Conservation (phyloP, 2,888 invertebrate species). For the Nemotelus nigrinus region DNA sequence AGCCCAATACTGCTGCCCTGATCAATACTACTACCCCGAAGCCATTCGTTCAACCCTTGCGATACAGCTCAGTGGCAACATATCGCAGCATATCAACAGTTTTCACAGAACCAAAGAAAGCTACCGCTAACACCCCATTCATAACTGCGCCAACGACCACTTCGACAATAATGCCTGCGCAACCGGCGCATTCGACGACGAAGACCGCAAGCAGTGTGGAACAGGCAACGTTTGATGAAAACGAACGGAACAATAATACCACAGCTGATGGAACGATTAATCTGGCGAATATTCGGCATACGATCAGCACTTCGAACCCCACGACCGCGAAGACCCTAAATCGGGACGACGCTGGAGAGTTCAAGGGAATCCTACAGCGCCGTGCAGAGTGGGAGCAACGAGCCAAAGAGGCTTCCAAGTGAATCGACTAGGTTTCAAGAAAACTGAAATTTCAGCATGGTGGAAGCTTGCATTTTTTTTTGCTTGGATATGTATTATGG, state of each 20-base stretch:
- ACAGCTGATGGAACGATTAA: slow-evolving; percentile 45
- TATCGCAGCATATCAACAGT: slow-evolving; percentile 43
- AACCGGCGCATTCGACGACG: slow-evolving; percentile 42
- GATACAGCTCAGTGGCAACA: slow-evolving; percentile 45
- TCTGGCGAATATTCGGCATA: slow-evolving; percentile 48
- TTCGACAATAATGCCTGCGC: slow-evolving; percentile 50
- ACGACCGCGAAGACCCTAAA: slow-evolving; percentile 52
- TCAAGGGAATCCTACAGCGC: slow-evolving; percentile 79
- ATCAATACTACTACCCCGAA: slow-evolving; percentile 47
- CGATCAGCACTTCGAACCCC: slow-evolving; percentile 42
- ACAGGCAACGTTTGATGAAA: slow-evolving; percentile 45
- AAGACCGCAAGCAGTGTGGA: slow-evolving; percentile 15
- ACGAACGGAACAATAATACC: slow-evolving; percentile 36
- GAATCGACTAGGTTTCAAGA: slow-evolving; percentile 30
- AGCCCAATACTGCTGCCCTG: neutral
- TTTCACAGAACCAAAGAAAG: slow-evolving; percentile 42
- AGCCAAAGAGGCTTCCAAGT: slow-evolving; percentile 72
- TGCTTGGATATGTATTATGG: neutral
- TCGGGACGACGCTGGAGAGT: slow-evolving; percentile 58
- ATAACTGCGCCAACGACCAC: slow-evolving; percentile 45
- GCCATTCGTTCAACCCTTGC: slow-evolving; percentile 46
- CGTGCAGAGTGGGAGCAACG: slow-evolving; percentile 82
- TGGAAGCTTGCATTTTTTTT: neutral
- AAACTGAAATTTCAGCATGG: neutral
- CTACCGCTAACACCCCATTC: neutral